Base-by-base conservation (phyloP, 2,113 vertebrate species). In the Monopterus albus region DNA sequence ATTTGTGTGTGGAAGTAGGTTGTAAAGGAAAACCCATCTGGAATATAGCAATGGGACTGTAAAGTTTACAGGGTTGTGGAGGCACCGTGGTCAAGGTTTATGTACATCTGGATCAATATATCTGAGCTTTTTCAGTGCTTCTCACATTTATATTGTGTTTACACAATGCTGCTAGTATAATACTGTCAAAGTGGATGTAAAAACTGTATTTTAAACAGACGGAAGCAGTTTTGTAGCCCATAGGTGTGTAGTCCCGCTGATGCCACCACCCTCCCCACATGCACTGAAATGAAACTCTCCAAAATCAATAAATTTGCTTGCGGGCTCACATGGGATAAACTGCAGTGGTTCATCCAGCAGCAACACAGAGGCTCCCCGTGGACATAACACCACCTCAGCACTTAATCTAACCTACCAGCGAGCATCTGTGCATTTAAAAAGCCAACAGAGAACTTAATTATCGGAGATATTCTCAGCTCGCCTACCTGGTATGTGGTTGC, bases 241-340 rank as follows among this genome's bases (percentile, higher is more conserved):
- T 31, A 42, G 39, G 42, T 23, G 29, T 67, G 35, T 31, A 10
- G 50, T 35, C 31, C 59, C 12, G 3, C 56, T 12, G 39, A 29
- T 39, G 7, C 45, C 49, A 10, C 31, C 58, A 2, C 38, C 45
- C 15, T 69, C 51, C 57, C 51, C 36, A 58, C 53, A 52, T 31
- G 45, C 35, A 45, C 53, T 57, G 53, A 36, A 87, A 68, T 63
- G 45, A 70, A 64, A 60, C 68, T 39, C 17, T 56, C 7, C 52
- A 50, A 62, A 83, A 78, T 89, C 79, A 84, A 80, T 83, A 68
- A 64, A 60, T 70, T 61, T 6, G n/a, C 66, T 65, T 1, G 17
- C 40, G 2, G 78, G 43, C 63, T 75, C 77, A 57, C 58, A 36
- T 35, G 66, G 60, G 46, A 77, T 46, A 21, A 63, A 72, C 57